phyloP scores from a whole-genome alignment of 2,797 vertebrate species.

The Rhinoraja longicauda region DNA sequence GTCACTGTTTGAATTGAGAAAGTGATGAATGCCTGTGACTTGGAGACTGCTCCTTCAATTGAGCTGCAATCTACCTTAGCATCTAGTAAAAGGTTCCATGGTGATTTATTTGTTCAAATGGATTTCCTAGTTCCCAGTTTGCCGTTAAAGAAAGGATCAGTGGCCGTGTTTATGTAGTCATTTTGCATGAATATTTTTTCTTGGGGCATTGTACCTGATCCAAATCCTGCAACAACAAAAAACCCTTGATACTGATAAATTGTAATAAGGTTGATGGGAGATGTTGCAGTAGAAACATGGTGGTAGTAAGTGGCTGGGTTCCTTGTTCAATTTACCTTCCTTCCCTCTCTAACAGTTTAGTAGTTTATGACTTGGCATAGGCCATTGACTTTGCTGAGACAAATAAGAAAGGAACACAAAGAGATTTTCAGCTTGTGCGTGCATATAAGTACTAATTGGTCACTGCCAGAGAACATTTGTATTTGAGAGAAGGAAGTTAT shows the following conservation, averaged over 20 bases:
- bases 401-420: neutral
- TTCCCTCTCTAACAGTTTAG: neutral
- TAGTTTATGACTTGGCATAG: neutral
- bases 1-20: neutral
- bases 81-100: no score
- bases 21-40: neutral
- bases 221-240: neutral
- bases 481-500: neutral
- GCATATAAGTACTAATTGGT: neutral
- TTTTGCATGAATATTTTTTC: neutral
- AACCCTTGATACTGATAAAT: neutral
- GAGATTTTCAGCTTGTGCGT: neutral
- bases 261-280: neutral
- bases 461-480: neutral
- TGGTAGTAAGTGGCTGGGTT: neutral
- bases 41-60: neutral
- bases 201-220: neutral
- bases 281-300: no score
- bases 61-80: neutral
- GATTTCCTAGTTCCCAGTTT: neutral
- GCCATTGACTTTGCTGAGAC: neutral
- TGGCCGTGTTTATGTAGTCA: neutral
- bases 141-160: neutral
- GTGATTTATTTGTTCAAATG: neutral
- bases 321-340: neutral